phyloP scores from a whole-genome alignment of 2,797 vertebrate species.

The Xyrichtys novacula region DNA sequence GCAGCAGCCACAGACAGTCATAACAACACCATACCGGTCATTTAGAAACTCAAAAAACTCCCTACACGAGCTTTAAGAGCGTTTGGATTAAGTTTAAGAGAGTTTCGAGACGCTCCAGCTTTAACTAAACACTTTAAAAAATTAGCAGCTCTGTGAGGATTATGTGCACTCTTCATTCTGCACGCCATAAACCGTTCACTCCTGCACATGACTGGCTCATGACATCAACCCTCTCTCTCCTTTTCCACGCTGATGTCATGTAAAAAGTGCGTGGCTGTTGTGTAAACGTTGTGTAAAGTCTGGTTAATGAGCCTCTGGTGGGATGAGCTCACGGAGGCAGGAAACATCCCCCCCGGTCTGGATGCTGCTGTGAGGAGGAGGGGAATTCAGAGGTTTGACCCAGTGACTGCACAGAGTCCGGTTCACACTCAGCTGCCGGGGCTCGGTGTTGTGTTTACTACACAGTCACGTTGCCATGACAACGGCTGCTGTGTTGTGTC shows the following conservation, averaged over 20 bases:
- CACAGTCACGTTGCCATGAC: background rate
- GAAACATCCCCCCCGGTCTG: background rate
- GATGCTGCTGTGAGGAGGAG: background rate
- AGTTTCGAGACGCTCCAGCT: too few relatives aligned
- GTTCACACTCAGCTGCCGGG: background rate
- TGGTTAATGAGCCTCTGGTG: background rate
- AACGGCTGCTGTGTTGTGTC: background rate
- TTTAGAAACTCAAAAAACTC: too few relatives aligned
- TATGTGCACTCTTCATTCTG: background rate
- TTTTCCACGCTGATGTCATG: background rate
- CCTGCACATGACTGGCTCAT: background rate
- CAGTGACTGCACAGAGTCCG: slow-evolving; percentile 9
- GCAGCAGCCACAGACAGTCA: too few relatives aligned
- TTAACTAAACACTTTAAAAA: too few relatives aligned
- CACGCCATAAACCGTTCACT: background rate
- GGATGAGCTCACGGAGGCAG: slow-evolving; percentile 10
- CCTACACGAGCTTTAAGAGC: too few relatives aligned
- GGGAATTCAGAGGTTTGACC: background rate
- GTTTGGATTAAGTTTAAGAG: too few relatives aligned
- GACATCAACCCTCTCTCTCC: background rate
- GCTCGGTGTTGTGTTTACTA: background rate
- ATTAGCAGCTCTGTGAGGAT: background rate
- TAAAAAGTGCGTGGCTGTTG: background rate
- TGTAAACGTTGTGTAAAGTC: background rate
- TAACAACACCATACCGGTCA: too few relatives aligned